Conservation (phyloP, 2,888 invertebrate species). For the Aleiodes leptofemur region DNA sequence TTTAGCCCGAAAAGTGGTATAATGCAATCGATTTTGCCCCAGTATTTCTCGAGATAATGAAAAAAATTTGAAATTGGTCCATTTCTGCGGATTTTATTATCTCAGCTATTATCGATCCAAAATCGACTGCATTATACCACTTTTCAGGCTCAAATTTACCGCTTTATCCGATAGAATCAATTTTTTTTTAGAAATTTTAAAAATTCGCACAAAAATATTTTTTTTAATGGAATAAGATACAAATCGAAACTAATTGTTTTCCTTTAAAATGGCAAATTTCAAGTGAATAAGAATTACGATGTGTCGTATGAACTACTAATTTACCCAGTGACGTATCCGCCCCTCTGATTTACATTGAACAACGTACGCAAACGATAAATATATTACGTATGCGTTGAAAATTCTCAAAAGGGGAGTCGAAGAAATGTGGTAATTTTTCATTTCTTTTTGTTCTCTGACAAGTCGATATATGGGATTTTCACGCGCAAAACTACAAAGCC, state of each 20-base stretch:
- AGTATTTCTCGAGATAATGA: no score
- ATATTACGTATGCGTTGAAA: slow-evolving; percentile 51
- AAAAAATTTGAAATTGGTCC: no score
- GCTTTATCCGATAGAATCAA: background rate
- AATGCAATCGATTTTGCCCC: no score
- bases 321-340: slow-evolving; percentile 52
- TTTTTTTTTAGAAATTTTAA: background rate
- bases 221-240: background rate
- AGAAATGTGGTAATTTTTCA: background rate
- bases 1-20: no score
- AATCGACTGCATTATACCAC: no score
- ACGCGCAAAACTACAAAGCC: slow-evolving; percentile 66
- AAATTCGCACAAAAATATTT: background rate
- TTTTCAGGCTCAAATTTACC: no score
- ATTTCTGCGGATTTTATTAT: no score
- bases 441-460: background rate
- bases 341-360: slow-evolving; percentile 61
- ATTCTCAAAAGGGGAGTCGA: slow-evolving; percentile 55
- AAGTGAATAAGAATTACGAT: slow-evolving; percentile 4
- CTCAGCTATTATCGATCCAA: no score
- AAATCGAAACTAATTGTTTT: slow-evolving; percentile 14
- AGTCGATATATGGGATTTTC: slow-evolving; percentile 57
- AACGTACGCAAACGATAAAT: slow-evolving; percentile 64
- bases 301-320: slow-evolving; percentile 55
- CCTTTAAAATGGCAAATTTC: background rate